Percentiles rank a stretch among this genome's conserved stretches.
phyloP scores from a whole-genome alignment of 2,888 invertebrate species.

The Drosophila demipolita region DNA sequence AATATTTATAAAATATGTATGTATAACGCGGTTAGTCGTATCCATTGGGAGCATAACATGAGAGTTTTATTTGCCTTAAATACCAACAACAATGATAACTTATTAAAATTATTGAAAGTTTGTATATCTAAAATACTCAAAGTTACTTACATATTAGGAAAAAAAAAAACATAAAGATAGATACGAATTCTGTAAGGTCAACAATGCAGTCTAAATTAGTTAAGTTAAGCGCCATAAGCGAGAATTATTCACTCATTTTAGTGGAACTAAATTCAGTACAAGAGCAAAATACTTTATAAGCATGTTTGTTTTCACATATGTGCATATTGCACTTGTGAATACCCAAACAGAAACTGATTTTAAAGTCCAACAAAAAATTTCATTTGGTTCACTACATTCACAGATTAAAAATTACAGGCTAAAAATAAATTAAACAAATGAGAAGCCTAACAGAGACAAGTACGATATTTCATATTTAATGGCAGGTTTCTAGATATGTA shows the following conservation, averaged over 20 bases:
- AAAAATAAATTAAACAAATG: slow-evolving; percentile 1
- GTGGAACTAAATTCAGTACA: slow-evolving; percentile 35
- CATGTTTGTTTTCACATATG: slow-evolving; percentile 8
- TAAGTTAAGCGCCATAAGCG: slow-evolving; percentile 5
- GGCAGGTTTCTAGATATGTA: slow-evolving; percentile 49
- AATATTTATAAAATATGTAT: slow-evolving; percentile 14
- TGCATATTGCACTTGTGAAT: slow-evolving; percentile 5
- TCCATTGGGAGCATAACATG: slow-evolving; percentile 44
- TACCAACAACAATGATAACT: slow-evolving; percentile 47
- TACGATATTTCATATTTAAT: slow-evolving; percentile 28
- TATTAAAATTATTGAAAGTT: slow-evolving; percentile 38
- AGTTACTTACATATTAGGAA: slow-evolving; percentile 38
- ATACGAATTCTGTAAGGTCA: slow-evolving; percentile 17
- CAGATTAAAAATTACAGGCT: slow-evolving; percentile 6
- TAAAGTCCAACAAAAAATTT: not conserved
- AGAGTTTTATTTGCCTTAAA: slow-evolving; percentile 61
- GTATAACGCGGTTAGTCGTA: slow-evolving; percentile 13
- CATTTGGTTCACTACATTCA: slow-evolving; percentile 13
- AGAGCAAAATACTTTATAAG: slow-evolving; percentile 46
- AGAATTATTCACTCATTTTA: slow-evolving; percentile 24
- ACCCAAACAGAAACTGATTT: slow-evolving; percentile 8
- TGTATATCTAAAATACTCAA: slow-evolving; percentile 33
- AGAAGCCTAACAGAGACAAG: slow-evolving; percentile 14
- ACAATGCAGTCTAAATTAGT: slow-evolving; percentile 18
- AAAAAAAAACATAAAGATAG: slow-evolving; percentile 8